Percentiles rank a stretch among this genome's conserved stretches.
These are phyloP conservation scores for Clamator glandarius DNA, from an alignment of 2,797 vertebrate species.

Conservation along the genomic window DNA sequence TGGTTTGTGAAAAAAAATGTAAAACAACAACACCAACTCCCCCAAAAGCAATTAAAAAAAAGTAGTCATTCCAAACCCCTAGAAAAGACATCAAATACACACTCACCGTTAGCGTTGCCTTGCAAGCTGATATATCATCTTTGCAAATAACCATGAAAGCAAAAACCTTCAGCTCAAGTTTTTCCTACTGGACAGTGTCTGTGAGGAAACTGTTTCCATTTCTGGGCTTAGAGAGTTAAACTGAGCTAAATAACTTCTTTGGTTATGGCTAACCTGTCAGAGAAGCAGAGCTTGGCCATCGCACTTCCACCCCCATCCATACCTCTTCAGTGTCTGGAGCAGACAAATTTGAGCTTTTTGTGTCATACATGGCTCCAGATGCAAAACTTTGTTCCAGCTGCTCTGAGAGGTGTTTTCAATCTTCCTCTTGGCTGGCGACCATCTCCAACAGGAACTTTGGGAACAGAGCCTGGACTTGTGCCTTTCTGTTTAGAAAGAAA, in stretches of 20 bases:
- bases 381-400: conserved; percentile 2
- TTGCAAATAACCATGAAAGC: not conserved
- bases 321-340: not conserved
- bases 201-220: not conserved
- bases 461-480: conserved; percentile 28
- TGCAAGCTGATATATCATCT: not conserved
- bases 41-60: not conserved
- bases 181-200: not conserved
- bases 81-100: not conserved
- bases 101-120: not conserved
- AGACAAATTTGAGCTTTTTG: not conserved
- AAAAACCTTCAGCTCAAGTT: not conserved
- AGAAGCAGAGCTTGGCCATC: not conserved
- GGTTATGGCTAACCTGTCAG: not conserved
- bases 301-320: not conserved
- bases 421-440: not conserved
- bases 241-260: not conserved
- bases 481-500: not conserved
- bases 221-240: not conserved
- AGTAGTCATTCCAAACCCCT: not conserved
- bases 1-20: not conserved
- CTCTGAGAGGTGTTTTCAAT: conserved; percentile 2
- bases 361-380: not conserved
- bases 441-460: not conserved
- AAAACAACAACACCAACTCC: not conserved